Evolutionary conservation across 2,113 vertebrate genomes (phyloP).

Genomic region (Petrocephalus microphthalmus): DNA sequence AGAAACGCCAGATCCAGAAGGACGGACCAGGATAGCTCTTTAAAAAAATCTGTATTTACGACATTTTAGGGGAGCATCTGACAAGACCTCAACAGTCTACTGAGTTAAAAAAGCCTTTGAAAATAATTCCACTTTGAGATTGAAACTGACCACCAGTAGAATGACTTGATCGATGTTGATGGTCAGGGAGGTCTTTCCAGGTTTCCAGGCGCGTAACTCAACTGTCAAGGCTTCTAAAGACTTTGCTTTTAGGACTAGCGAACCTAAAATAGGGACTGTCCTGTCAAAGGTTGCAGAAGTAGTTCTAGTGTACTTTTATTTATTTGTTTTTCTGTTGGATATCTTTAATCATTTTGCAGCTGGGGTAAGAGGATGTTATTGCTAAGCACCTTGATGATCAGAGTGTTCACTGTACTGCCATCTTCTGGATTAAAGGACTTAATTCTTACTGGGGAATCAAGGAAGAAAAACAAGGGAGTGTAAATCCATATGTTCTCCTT

Average conservation of each 20-base stretch:
- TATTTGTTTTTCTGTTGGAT: neutral
- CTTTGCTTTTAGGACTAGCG: neutral
- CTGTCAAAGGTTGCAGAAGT: neutral
- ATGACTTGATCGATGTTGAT: neutral
- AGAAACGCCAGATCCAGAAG: neutral
- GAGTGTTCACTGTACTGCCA: conserved; percentile 40
- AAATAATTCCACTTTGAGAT: neutral
- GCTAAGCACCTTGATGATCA: neutral
- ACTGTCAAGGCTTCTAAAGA: neutral
- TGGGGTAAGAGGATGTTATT: neutral
- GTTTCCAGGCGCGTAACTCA: neutral
- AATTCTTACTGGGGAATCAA: neutral
- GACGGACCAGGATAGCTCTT: neutral
- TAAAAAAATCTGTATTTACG: neutral
- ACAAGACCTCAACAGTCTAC: neutral
- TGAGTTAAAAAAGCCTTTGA: neutral
- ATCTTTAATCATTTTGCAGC: neutral
- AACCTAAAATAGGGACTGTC: neutral
- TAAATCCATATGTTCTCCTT: neutral
- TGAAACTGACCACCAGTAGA: neutral
- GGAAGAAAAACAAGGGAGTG: neutral
- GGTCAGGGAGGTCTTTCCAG: neutral
- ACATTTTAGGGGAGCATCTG: neutral
- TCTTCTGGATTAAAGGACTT: conserved; percentile 44
- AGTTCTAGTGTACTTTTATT: neutral